These are phyloP conservation scores for Pterois miles DNA, from an alignment of 2,797 vertebrate species.

Conservation along the genomic window DNA sequence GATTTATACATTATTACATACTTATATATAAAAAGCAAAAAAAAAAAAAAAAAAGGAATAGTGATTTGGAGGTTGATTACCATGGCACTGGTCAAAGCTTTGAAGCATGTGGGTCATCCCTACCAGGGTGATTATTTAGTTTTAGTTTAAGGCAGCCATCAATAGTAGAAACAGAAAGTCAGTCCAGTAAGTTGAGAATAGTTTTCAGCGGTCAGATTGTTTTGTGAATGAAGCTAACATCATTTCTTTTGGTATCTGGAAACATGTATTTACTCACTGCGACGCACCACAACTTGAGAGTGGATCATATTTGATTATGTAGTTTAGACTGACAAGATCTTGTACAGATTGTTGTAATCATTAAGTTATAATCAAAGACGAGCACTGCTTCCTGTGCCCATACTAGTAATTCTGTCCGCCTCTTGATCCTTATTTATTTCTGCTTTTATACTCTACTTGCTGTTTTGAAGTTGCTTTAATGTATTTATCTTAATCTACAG, in stretches of 20 bases:
- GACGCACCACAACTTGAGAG: constrained; percentile 10
- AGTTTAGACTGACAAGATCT: constrained; percentile 39
- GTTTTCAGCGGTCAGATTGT: constrained; percentile 25
- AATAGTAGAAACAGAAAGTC: not conserved
- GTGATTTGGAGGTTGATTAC: too few relatives aligned
- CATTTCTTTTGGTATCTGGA: constrained; percentile 34
- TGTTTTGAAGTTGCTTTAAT: constrained; percentile 42
- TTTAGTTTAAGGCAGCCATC: not conserved
- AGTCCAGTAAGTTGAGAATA: not conserved
- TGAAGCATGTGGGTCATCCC: too few relatives aligned
- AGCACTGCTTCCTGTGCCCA: constrained; percentile 60
- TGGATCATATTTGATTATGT: constrained; percentile 21
- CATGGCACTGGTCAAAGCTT: too few relatives aligned
- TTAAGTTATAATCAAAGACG: constrained; percentile 75
- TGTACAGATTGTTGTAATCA: constrained; percentile 63
- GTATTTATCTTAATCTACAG: constrained; percentile 45
- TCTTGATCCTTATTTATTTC: constrained; percentile 72
- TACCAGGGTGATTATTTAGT: not conserved
- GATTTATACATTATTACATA: too few relatives aligned
- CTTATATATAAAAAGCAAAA: too few relatives aligned
- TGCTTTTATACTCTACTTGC: constrained; percentile 34
- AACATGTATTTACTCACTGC: not conserved
- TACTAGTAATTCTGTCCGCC: constrained; percentile 25
- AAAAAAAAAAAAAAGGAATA: too few relatives aligned
- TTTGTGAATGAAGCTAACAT: constrained; percentile 57